Base-by-base conservation (phyloP, 1,140 invertebrate species). In the Hormaphis cornu region DNA sequence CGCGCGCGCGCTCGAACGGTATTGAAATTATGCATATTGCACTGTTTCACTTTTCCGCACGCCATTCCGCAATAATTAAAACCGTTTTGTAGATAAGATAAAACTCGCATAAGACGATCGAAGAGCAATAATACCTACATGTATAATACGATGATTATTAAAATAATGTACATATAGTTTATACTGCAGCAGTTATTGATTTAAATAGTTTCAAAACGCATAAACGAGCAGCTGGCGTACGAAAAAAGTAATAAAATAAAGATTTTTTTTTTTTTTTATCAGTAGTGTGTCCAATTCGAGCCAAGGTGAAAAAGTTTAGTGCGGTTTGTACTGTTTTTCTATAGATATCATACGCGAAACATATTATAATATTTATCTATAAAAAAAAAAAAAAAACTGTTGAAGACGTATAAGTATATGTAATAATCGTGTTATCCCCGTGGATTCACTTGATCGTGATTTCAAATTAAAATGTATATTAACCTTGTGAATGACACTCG, bases 401-500 rank as follows among this genome's bases (percentile, higher is more conserved):
- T 30, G 12, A 16, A 44, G 6, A n/a, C 18, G 12, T 16, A 63
- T 63, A n/a, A 48, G 22, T 50, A 50, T 30, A 66, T 26, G 44
- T 48, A 66, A 48, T 66, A 66, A 66, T 48, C 28, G 44, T 66
- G 61, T 50, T 44, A 28, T 16, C 28, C n/a, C n/a, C n/a, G n/a
- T 33, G 14, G 18, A 50, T 66, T 66, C 40, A 66, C 12, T 48
- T 30, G 26, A 22, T 35, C n/a, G n/a, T 22, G 18, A 20, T 50
- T 66, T 66, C 28, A 48, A 66, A 66, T 50, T 48, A 33, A 66
- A 44, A 63, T 58, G n/a, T 14, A 58, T 16, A 50, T 24, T 66
- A 46, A 66, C 61, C 61, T 66, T 66, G 61, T 10, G 26, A 66
- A 66, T 48, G 61, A 66, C 61, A 66, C 42, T 66, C 28, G 44